phyloP scores from a whole-genome alignment of 2,797 vertebrate species.

The Chaetophractus vellerosus region DNA sequence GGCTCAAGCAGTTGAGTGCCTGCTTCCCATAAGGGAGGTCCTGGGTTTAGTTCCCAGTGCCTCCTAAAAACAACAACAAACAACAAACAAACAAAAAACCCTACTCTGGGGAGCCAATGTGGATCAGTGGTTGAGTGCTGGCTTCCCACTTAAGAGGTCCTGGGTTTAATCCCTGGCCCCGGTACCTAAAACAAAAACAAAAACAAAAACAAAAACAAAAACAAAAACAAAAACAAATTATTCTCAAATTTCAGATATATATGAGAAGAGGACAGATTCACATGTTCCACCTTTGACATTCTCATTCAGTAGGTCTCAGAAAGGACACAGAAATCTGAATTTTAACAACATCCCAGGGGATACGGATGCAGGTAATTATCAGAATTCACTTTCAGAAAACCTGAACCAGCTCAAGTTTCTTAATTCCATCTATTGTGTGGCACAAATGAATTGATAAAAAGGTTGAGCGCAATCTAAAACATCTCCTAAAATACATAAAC shows the following conservation, averaged over 20 bases:
- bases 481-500: neutral
- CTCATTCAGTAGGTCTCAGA: neutral
- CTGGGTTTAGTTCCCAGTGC: too few relatives aligned
- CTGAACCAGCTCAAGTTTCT: conserved; percentile 37
- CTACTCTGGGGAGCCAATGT: too few relatives aligned
- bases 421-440: neutral
- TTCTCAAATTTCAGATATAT: neutral
- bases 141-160: too few relatives aligned
- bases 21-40: too few relatives aligned
- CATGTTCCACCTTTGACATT: neutral
- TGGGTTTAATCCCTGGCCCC: too few relatives aligned
- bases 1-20: too few relatives aligned
- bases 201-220: neutral
- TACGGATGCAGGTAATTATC: neutral
- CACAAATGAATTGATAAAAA: conserved; percentile 1
- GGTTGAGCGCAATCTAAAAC: neutral
- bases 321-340: neutral
- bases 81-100: too few relatives aligned
- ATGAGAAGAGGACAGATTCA: neutral
- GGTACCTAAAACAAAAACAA: too few relatives aligned
- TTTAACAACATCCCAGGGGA: neutral
- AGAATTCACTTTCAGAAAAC: conserved; percentile 27
- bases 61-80: too few relatives aligned
- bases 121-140: too few relatives aligned
- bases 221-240: neutral